Percentiles rank a stretch among this genome's conserved stretches.
phyloP scores from a whole-genome alignment of 1,140 invertebrate genomes.

The Trichonephila clavipes region DNA sequence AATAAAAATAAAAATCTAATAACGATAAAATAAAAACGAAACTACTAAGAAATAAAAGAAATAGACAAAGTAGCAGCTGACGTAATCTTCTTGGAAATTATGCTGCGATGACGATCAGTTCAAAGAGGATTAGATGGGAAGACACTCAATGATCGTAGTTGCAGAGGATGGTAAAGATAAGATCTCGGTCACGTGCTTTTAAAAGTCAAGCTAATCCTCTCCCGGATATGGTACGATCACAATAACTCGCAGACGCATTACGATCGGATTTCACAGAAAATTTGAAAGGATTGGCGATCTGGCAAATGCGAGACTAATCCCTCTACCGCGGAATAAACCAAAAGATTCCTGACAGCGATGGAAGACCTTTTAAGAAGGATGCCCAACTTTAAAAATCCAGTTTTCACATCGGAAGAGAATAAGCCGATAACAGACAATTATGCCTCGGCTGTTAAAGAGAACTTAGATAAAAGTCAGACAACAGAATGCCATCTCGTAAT shows the following conservation, averaged over 20 bases:
- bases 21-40: slow-evolving; percentile 39
- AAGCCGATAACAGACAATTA: slow-evolving; percentile 70
- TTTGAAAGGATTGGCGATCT: slow-evolving; percentile 75
- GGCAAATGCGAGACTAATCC: slow-evolving; percentile 68
- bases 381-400: slow-evolving; percentile 61
- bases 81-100: slow-evolving; percentile 70
- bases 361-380: slow-evolving; percentile 61
- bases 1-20: slow-evolving; percentile 2
- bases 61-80: slow-evolving; percentile 52
- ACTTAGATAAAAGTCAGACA: slow-evolving; percentile 25
- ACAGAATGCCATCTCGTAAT: slow-evolving; percentile 15
- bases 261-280: slow-evolving; percentile 72
- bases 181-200: slow-evolving; percentile 73
- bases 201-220: slow-evolving; percentile 71
- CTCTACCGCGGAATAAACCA: slow-evolving; percentile 21
- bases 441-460: slow-evolving; percentile 27
- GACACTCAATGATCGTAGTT: slow-evolving; percentile 49
- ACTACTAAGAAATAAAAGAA: slow-evolving; percentile 26
- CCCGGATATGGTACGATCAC: slow-evolving; percentile 75
- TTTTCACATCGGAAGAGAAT: slow-evolving; percentile 54
- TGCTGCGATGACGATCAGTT: slow-evolving; percentile 67
- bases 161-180: slow-evolving; percentile 56
- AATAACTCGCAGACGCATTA: slow-evolving; percentile 70
- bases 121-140: slow-evolving; percentile 69
- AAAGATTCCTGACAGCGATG: slow-evolving; percentile 27